Evolutionary conservation across 2,113 vertebrate genomes (phyloP).

Genomic region (Mobula birostris): DNA sequence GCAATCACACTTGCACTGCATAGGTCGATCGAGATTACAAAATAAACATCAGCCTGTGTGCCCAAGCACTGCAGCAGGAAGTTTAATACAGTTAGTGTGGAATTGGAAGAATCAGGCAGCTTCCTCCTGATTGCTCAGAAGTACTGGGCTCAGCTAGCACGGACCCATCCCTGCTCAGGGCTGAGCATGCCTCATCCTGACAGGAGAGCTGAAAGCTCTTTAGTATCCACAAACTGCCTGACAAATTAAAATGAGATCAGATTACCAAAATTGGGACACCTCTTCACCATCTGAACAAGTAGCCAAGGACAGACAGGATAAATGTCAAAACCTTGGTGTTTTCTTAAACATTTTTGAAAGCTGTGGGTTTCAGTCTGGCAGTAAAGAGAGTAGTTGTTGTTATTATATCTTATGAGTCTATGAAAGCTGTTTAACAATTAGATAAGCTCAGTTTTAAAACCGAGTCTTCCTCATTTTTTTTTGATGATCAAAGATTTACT

Average conservation of each 20-base stretch:
- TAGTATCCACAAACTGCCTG: not conserved
- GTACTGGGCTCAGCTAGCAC: not conserved
- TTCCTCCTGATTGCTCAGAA: not conserved
- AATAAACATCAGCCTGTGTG: not conserved
- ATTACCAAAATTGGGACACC: not conserved
- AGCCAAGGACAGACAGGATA: not conserved
- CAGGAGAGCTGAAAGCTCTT: not conserved
- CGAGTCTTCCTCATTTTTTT: too few species aligned
- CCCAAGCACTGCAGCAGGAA: too few species aligned
- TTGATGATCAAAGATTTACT: too few species aligned
- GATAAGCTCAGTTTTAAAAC: too few species aligned
- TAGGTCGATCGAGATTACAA: not conserved
- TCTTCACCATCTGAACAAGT: not conserved
- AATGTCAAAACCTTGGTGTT: not conserved
- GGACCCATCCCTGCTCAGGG: too few species aligned
- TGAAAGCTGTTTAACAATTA: not conserved
- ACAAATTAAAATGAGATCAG: not conserved
- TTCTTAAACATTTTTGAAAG: not conserved
- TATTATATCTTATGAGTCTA: not conserved
- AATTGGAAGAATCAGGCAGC: not conserved
- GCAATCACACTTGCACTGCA: not conserved
- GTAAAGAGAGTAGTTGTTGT: not conserved
- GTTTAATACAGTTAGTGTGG: not conserved
- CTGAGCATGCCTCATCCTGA: not conserved
- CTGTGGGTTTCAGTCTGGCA: not conserved